phyloP scores from a whole-genome alignment of 2,797 vertebrate genomes.

The Octomys mimax region DNA sequence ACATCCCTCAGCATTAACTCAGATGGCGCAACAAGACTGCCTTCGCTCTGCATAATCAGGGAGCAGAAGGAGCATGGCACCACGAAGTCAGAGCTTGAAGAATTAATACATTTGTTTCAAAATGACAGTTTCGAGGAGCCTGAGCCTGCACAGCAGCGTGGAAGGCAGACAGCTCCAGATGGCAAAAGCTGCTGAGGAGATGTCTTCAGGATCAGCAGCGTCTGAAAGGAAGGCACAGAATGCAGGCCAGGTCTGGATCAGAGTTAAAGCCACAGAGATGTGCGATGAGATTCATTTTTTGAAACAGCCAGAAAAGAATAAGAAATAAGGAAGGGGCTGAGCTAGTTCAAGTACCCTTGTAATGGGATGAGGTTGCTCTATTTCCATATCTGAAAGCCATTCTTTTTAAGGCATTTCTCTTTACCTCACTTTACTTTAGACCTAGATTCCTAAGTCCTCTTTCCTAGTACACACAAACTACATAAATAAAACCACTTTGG shows the following conservation, averaged over 20 bases:
- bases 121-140: slow-evolving; percentile 73
- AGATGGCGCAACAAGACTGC: slow-evolving; percentile 22
- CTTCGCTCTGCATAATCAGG: slow-evolving; percentile 18
- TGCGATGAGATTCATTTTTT: neutral
- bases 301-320: slow-evolving; percentile 61
- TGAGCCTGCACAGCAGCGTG: slow-evolving; percentile 4
- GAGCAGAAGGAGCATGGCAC: slow-evolving; percentile 40
- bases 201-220: slow-evolving; percentile 53
- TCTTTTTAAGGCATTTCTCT: slow-evolving; percentile 67
- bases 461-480: neutral
- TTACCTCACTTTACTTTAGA: slow-evolving; percentile 30
- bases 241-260: slow-evolving; percentile 56
- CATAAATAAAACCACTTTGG: slow-evolving; percentile 63
- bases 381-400: slow-evolving; percentile 58
- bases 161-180: slow-evolving; percentile 80
- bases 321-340: slow-evolving; percentile 34
- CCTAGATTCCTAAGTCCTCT: slow-evolving; percentile 30
- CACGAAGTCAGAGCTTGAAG: neutral
- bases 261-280: slow-evolving; percentile 59
- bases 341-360: slow-evolving; percentile 53
- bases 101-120: slow-evolving; percentile 76
- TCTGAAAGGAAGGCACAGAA: slow-evolving; percentile 63
- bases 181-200: slow-evolving; percentile 59
- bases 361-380: slow-evolving; percentile 48
- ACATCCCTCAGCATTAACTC: slow-evolving; percentile 13